These are phyloP conservation scores for Trididemnum clinides DNA, from an alignment of 23 tunicate species.

Conservation along the genomic window DNA sequence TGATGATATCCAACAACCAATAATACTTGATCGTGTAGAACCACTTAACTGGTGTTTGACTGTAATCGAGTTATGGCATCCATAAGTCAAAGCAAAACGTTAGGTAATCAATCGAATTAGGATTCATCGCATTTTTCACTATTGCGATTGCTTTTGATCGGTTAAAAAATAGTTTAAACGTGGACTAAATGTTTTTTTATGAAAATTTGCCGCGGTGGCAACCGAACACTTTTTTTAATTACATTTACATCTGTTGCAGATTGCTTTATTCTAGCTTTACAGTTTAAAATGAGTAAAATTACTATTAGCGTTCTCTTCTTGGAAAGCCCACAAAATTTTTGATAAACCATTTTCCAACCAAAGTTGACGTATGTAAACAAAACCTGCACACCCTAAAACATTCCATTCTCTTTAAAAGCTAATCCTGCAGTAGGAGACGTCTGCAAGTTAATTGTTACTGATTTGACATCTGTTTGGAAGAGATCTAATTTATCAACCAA, in stretches of 20 bases:
- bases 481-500: background rate
- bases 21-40: too few species aligned
- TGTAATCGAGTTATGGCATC: too few species aligned
- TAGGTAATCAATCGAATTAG: too few species aligned
- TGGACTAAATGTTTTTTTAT: too few species aligned
- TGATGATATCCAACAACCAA: too few species aligned
- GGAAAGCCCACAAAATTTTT: conserved; percentile 2
- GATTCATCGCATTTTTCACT: too few species aligned
- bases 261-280: background rate
- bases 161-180: too few species aligned
- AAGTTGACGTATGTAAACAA: background rate
- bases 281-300: background rate
- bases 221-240: too few species aligned
- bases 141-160: too few species aligned
- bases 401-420: background rate
- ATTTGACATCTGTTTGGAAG: conserved; percentile 2
- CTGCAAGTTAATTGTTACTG: background rate
- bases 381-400: background rate
- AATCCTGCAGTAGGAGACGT: background rate
- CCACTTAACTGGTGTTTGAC: too few species aligned
- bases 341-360: background rate
- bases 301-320: background rate
- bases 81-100: too few species aligned
- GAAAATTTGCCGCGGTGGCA: too few species aligned
- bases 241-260: background rate